These are phyloP conservation scores for Megastigmus dorsalis DNA, from an alignment of 2,888 invertebrate species.

Conservation along the genomic window DNA sequence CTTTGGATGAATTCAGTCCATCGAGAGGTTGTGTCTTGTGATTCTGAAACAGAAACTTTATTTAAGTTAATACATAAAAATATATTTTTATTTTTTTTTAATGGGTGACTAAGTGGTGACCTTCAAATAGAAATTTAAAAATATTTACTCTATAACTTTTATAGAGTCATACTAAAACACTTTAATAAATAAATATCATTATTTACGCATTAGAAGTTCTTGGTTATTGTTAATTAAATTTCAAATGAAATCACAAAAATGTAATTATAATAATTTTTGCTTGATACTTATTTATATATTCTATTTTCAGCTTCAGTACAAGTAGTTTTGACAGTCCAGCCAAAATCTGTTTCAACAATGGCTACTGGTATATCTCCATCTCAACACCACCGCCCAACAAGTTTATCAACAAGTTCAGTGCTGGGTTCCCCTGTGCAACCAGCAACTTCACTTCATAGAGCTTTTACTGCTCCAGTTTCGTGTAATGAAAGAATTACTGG, in stretches of 20 bases:
- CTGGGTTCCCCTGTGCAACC: conserved; percentile 68
- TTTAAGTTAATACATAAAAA: background rate
- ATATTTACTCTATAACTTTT: too few relatives aligned
- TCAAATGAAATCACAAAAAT: too few relatives aligned
- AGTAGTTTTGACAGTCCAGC: conserved; percentile 83
- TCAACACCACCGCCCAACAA: conserved; percentile 72
- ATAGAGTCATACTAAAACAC: too few relatives aligned
- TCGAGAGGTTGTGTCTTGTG: conserved; percentile 54
- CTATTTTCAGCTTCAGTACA: conserved; percentile 79
- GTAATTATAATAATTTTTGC: too few relatives aligned
- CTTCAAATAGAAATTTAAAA: background rate
- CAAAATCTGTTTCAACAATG: conserved; percentile 73
- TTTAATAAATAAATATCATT: too few relatives aligned
- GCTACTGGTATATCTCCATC: conserved; percentile 64
- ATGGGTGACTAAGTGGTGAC: background rate
- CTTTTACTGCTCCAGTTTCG: conserved; percentile 72
- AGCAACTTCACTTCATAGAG: conserved; percentile 71
- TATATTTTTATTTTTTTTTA: background rate
- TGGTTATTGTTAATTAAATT: too few relatives aligned
- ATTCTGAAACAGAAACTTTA: conserved; percentile 19
- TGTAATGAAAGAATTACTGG: conserved; percentile 85
- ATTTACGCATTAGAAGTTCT: too few relatives aligned
- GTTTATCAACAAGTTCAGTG: conserved; percentile 67
- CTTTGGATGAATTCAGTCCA: conserved; percentile 18
- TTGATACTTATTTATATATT: conserved; percentile 36